Evolutionary conservation across 2,888 invertebrate species (phyloP), one percentile per base, ranked within the genome.

Genomic region (Arrhopalites spinosus): DNA sequence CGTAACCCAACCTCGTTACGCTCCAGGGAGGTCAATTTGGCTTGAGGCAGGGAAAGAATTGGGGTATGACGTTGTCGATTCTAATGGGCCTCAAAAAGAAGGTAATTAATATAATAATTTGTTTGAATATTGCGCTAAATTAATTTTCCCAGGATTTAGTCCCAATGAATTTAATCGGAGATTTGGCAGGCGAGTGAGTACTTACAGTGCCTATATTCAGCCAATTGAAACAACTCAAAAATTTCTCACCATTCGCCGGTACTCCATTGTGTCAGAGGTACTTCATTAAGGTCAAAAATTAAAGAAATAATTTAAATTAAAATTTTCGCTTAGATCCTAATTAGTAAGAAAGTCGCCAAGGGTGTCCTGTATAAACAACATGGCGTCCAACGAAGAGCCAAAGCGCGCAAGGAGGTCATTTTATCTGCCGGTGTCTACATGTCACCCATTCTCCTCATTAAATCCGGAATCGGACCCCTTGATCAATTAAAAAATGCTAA

Each of bases 201-300:
- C 74, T 1, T 77, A 71, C 59, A 59, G 17, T 1, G 77, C 66
- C n/a, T 77, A 74, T 47, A 50, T 77, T n/a, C 15, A 74, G 20
- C 70, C 74, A 20, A 47, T 73, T 43, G 50, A 73, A 7, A 43
- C 3, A 1, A 13, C 25, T 3, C 47, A 70, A 17, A 45, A 8
- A 20, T 76, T 76, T 63, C 43, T 78, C 43, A 68, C 53, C 30
- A 36, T 78, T 2, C 29, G 74, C 0, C 56, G 71, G 15, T 63
- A 69, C 13, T 68, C 74, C 13, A 25, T 63, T 20, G 78, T 25
- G 5, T 45, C 43, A 8, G 7, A 67, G 45, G 67, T 67, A 67
- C 20, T n/a, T 13, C 25, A 11, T 61, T 23, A n/a, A 13, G 15
- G 5, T 13, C 27, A 29, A 20, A 50, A 20, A 50, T 50, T 20